phyloP scores from a whole-genome alignment of 2,888 invertebrate species.

The Thecophora atra region DNA sequence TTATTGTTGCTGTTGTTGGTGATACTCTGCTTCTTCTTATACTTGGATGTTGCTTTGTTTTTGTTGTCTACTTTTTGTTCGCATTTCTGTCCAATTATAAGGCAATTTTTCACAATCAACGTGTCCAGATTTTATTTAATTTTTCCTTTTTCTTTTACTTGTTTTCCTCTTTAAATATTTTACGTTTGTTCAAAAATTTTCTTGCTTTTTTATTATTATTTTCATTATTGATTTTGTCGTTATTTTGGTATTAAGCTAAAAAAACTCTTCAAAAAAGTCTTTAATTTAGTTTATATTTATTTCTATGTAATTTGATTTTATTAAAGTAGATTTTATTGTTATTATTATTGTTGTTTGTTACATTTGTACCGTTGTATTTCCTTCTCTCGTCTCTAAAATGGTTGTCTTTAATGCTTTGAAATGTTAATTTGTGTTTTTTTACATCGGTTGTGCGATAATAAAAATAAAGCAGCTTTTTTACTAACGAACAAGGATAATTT shows the following conservation, averaged over 20 bases:
- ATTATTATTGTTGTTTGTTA: slow-evolving; percentile 14
- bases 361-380: too few species aligned
- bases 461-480: not conserved
- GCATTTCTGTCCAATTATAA: not conserved
- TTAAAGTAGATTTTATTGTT: not conserved
- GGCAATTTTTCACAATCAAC: not conserved
- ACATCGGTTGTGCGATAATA: not conserved
- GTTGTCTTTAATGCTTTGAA: too few species aligned
- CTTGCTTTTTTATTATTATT: not conserved
- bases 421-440: too few species aligned
- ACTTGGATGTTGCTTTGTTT: not conserved
- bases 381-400: too few species aligned
- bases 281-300: slow-evolving; percentile 4
- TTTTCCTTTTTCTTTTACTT: not conserved
- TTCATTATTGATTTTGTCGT: not conserved
- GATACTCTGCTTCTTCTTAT: not conserved
- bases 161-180: not conserved
- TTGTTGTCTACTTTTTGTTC: not conserved
- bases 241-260: not conserved
- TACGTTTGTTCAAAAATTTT: too few species aligned
- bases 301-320: slow-evolving; percentile 3
- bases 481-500: too few species aligned
- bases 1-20: not conserved
- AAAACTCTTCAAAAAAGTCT: not conserved
- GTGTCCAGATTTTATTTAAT: not conserved